A percentile compares a stretch with the other conserved stretches of the same genome.
These are phyloP conservation scores for Rhodinocichla rosea DNA, from an alignment of 2,113 vertebrate species.

Conservation along the genomic window DNA sequence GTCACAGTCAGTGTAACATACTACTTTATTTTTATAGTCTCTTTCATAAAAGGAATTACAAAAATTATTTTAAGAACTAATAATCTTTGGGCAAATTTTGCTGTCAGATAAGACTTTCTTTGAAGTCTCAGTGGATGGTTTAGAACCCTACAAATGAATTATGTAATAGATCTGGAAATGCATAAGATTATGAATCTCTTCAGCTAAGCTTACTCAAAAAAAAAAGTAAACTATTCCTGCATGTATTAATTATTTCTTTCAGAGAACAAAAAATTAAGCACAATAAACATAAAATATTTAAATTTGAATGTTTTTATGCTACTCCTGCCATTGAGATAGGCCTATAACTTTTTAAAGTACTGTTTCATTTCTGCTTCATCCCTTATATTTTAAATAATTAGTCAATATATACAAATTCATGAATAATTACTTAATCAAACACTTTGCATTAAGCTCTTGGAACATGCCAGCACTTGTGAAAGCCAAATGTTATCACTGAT, in stretches of 20 bases:
- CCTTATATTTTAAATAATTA: background rate
- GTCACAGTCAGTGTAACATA: background rate
- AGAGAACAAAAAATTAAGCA: background rate
- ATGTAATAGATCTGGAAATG: background rate
- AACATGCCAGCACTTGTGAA: background rate
- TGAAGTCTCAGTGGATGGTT: background rate
- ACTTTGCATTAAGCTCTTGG: background rate
- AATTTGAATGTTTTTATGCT: background rate
- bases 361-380: background rate
- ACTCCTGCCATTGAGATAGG: background rate
- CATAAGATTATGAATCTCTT: background rate
- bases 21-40: background rate
- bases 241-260: background rate
- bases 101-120: constrained; percentile 11
- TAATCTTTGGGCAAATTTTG: background rate
- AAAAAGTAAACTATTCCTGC: background rate
- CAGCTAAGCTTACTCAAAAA: background rate
- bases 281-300: background rate
- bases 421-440: background rate
- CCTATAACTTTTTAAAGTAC: constrained; percentile 1
- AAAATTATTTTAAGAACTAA: background rate
- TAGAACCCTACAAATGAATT: background rate
- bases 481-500: background rate
- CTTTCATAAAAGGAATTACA: background rate
- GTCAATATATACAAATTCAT: background rate